A percentile compares a stretch with the other conserved stretches of the same genome.
phyloP scores from a whole-genome alignment of 1,140 invertebrate species.

The Holcopasites calliopsidis region DNA sequence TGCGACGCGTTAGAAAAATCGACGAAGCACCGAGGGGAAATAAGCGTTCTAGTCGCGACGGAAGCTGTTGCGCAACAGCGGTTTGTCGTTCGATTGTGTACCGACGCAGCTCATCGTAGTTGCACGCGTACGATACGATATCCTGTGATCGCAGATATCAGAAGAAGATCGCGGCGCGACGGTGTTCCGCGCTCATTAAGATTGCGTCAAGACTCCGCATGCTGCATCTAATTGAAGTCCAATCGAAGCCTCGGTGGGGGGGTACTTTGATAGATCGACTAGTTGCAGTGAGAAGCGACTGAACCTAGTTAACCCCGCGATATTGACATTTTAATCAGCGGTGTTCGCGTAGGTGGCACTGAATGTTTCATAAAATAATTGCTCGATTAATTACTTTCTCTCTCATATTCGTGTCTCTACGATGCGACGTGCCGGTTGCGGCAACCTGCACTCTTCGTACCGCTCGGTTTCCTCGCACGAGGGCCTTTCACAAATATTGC shows the following conservation, averaged over 20 bases:
- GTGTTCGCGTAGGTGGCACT: slow-evolving; percentile 68
- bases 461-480: too few species aligned
- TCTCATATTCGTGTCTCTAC: background rate
- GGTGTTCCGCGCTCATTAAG: background rate
- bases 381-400: slow-evolving; percentile 72
- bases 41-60: background rate
- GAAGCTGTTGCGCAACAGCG: slow-evolving; percentile 9
- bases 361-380: slow-evolving; percentile 68
- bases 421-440: too few species aligned
- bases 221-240: too few species aligned
- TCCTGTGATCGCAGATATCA: too few species aligned
- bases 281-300: slow-evolving; percentile 65
- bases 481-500: too few species aligned
- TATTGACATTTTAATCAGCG: slow-evolving; percentile 75
- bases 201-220: too few species aligned
- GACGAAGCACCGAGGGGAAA: background rate
- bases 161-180: too few species aligned
- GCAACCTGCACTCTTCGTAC: too few species aligned
- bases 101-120: too few species aligned
- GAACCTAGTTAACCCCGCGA: slow-evolving; percentile 68
- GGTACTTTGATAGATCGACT: slow-evolving; percentile 50
- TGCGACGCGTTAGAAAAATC: background rate
- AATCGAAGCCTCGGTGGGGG: background rate
- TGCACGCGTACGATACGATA: too few species aligned
- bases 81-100: background rate